These are phyloP conservation scores for Brachystomella parvula DNA, from an alignment of 1,140 invertebrate genomes.

Conservation along the genomic window DNA sequence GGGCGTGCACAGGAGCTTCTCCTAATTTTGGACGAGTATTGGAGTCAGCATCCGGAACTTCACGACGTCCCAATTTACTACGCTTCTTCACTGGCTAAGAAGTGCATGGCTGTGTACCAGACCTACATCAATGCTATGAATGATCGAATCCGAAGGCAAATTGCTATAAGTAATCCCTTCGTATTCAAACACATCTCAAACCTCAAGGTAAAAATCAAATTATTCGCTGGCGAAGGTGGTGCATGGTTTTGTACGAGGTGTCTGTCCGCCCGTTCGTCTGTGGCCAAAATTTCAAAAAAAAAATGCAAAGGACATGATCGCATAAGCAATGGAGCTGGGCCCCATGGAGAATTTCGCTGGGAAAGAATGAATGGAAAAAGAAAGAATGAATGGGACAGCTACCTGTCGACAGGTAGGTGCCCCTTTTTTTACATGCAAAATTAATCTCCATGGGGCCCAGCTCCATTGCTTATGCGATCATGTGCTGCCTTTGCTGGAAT, in stretches of 20 bases:
- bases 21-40: slow-evolving; percentile 96
- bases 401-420: no score
- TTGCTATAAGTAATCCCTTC: slow-evolving; percentile 92
- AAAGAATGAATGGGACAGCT: no score
- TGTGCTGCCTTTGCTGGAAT: no score
- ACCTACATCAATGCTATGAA: slow-evolving; percentile 99
- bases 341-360: no score
- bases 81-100: slow-evolving; percentile 96
- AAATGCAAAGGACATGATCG: no score
- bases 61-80: slow-evolving; percentile 99
- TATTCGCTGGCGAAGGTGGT: background rate
- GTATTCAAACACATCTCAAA: slow-evolving; percentile 99
- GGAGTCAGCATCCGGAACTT: slow-evolving; percentile 93
- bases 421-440: no score
- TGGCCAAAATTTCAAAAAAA: background rate
- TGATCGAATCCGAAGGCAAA: slow-evolving; percentile 88
- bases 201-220: slow-evolving; percentile 67
- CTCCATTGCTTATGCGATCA: no score
- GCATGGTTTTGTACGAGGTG: no score
- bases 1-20: slow-evolving; percentile 94
- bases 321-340: no score
- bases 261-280: no score
- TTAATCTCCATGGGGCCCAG: no score
- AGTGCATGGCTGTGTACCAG: slow-evolving; percentile 99
- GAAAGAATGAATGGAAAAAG: no score